Evolutionary conservation across 2,888 invertebrate genomes (phyloP).

Genomic region (Phaonia tiefii): DNA sequence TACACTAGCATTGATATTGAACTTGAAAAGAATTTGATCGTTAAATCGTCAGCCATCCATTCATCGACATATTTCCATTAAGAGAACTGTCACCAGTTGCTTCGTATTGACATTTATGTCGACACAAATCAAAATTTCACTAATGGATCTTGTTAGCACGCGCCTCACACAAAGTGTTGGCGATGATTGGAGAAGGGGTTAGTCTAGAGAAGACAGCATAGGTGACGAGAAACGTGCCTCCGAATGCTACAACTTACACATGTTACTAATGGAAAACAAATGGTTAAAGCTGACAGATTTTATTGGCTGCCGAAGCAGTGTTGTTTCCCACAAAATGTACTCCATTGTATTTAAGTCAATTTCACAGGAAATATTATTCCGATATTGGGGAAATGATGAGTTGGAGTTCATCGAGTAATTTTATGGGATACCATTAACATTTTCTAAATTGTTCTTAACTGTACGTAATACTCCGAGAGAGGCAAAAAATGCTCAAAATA

Average conservation of each 20-base stretch:
- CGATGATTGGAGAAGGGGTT: not conserved
- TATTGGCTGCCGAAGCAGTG: slow-evolving; percentile 29
- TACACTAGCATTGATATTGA: slow-evolving; percentile 48
- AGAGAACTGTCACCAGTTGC: not conserved
- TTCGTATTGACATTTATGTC: slow-evolving; percentile 15
- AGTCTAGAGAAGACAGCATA: not conserved
- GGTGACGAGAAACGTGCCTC: slow-evolving; percentile 45
- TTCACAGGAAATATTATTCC: no score
- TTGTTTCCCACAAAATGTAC: no score
- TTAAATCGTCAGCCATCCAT: no score
- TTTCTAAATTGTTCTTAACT: no score
- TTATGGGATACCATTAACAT: no score
- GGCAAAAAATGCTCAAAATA: no score
- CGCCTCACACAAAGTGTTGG: not conserved
- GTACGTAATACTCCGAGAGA: no score
- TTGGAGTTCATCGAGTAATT: no score
- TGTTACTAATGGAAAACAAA: slow-evolving; percentile 61
- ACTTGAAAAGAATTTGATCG: slow-evolving; percentile 53
- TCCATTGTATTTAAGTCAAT: no score
- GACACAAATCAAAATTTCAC: slow-evolving; percentile 19
- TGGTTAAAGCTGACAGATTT: slow-evolving; percentile 59
- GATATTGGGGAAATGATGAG: no score
- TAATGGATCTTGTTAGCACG: slow-evolving; percentile 64
- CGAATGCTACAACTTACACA: slow-evolving; percentile 50
- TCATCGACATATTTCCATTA: no score